A percentile compares a stretch with the other conserved stretches of the same genome.
Evolutionary conservation across 2,113 vertebrate species (phyloP).

Genomic region (Tenebrosternarchus preto): DNA sequence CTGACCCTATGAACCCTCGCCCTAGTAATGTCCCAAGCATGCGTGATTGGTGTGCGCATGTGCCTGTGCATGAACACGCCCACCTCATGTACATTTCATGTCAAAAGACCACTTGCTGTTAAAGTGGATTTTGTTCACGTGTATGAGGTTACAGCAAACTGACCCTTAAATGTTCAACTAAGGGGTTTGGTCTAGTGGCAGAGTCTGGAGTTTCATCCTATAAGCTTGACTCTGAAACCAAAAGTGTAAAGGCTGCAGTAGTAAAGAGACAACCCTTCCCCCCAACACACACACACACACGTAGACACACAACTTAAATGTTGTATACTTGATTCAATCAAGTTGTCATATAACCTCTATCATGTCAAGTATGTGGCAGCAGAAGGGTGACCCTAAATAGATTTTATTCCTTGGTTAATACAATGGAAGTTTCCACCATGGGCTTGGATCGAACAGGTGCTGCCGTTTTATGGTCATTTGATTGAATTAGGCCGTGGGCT

Average conservation of each 20-base stretch:
- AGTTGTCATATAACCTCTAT: conserved; percentile 12
- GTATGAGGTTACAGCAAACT: conserved; percentile 6
- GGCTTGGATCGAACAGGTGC: conserved; percentile 25
- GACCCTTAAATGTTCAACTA: conserved; percentile 19
- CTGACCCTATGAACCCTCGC: conserved; percentile 57
- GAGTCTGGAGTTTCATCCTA: background rate
- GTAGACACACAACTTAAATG: background rate
- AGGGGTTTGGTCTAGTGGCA: background rate
- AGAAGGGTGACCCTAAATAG: conserved; percentile 11
- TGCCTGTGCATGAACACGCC: background rate
- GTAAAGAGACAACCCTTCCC: background rate
- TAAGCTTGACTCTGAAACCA: conserved; percentile 1
- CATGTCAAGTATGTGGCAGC: conserved; percentile 24
- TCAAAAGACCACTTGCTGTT: conserved; percentile 29
- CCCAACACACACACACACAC: background rate
- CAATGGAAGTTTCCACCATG: conserved; percentile 38
- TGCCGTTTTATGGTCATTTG: conserved; percentile 44
- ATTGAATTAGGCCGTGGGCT: conserved; percentile 42
- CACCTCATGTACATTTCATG: background rate
- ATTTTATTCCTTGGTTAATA: conserved; percentile 40
- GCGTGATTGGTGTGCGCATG: conserved; percentile 14
- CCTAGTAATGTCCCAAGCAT: conserved; percentile 44
- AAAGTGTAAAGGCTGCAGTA: conserved; percentile 5
- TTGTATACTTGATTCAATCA: conserved; percentile 29
- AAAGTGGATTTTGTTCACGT: conserved; percentile 25